Conservation (phyloP, 2,113 vertebrate species). For the Hippocampus barbouri region DNA sequence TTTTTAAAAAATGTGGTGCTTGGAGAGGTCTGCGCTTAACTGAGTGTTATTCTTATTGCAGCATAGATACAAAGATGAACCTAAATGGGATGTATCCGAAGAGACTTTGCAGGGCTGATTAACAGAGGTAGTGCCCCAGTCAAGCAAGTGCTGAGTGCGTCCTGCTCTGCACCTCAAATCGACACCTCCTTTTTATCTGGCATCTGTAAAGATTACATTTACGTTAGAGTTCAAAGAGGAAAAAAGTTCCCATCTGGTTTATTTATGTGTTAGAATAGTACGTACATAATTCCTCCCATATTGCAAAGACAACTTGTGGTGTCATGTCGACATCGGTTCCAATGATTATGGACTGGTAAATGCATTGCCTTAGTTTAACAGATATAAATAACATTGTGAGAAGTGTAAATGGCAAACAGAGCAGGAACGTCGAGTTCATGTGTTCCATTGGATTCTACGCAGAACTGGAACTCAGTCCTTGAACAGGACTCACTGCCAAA, state of each 20-base stretch:
- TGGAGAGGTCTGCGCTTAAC: too few species aligned
- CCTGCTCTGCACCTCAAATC: too few species aligned
- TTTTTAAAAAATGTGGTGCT: too few species aligned
- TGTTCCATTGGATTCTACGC: constrained; percentile 31
- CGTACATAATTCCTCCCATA: background rate
- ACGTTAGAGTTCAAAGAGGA: background rate
- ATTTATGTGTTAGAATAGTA: too few species aligned
- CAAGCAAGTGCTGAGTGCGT: too few species aligned
- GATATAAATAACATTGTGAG: constrained; percentile 9
- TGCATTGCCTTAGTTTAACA: constrained; percentile 22
- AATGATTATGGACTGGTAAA: constrained; percentile 13
- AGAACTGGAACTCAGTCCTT: constrained; percentile 36
- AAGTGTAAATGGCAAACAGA: constrained; percentile 24
- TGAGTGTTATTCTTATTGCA: too few species aligned
- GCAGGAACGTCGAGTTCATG: constrained; percentile 35
- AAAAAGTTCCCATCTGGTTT: too few species aligned
- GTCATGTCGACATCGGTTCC: background rate
- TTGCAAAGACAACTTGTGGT: background rate
- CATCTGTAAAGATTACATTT: background rate
- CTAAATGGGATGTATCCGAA: too few species aligned
- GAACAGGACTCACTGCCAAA: constrained; percentile 27
- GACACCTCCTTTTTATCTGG: too few species aligned
- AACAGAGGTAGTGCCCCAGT: too few species aligned
- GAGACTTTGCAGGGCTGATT: too few species aligned
- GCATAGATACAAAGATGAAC: too few species aligned